A percentile compares a stretch with the other conserved stretches of the same genome.
Conservation (phyloP, 1,140 invertebrate species). For the Drosophila ficusphila region DNA sequence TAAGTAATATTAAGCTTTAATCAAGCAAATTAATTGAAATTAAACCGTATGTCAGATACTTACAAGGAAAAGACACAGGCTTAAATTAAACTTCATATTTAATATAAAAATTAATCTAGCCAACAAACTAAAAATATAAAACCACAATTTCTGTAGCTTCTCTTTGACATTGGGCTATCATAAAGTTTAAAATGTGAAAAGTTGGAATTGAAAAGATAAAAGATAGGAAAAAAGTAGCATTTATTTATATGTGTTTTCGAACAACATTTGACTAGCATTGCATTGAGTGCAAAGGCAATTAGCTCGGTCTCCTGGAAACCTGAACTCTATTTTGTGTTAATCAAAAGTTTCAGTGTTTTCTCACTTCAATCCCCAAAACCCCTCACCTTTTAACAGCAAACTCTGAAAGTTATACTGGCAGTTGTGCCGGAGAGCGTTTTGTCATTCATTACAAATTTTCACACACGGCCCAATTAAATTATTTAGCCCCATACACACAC, state of each 20-base stretch:
- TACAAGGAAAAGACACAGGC: background rate
- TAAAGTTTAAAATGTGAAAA: background rate
- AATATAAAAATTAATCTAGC: constrained; percentile 20
- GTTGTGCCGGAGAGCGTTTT: constrained; percentile 36
- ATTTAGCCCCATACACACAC: constrained; percentile 59
- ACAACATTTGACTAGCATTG: constrained; percentile 8
- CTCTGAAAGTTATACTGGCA: constrained; percentile 24
- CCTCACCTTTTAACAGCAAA: background rate
- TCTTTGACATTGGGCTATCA: too few relatives aligned
- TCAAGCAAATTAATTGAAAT: constrained; percentile 18
- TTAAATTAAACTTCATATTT: background rate
- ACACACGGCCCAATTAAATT: constrained; percentile 77
- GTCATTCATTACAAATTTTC: constrained; percentile 68
- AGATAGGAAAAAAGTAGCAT: background rate
- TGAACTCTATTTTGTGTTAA: constrained; percentile 55
- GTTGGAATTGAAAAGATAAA: background rate
- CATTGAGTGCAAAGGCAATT: constrained; percentile 53
- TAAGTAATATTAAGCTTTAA: background rate
- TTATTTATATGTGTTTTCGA: background rate
- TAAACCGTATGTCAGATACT: background rate
- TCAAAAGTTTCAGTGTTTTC: constrained; percentile 55
- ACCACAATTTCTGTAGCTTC: background rate
- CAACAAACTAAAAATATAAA: background rate
- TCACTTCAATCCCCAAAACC: background rate
- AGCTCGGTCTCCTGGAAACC: constrained; percentile 34